Base-by-base conservation (phyloP, 1,140 invertebrate species). In the Tetragonula clypearis region DNA sequence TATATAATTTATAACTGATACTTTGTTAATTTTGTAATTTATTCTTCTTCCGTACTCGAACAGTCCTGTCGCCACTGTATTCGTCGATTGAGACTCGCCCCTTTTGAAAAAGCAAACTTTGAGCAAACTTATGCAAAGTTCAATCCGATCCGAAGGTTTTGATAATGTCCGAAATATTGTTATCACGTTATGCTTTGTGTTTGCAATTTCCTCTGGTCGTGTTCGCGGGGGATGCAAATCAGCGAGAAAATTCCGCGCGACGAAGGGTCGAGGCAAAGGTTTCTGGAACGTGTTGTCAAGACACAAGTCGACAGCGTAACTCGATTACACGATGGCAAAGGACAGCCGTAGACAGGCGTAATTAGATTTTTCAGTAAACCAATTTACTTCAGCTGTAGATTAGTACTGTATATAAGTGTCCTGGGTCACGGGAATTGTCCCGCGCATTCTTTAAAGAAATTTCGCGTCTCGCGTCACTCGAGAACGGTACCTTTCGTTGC, bases 321-420 rank as follows among this genome's bases (percentile, higher is more conserved):
- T 72, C 56, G 76, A 84, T 84, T 79, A 84, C 56, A 4, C 49
- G 41, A 55, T 69, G 56, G n/a, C 55, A 79, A 84, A 84, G 76
- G 76, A 79, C 82, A 84, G 35, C 65, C 82, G 62, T 83, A 83
- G 76, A 62, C 66, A 53, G 49, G 15, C 56, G 21, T 84, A 84
- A 84, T 84, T 84, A 79, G 68, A 84, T 84, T 84, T 72, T 79
- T 84, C 53, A 21, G 65, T 84, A 71, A 84, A 72, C 76, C 74
- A 84, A 84, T 84, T 84, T 84, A 62, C 75, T 35, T 79, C 26
- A 53, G 82, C 56, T 53, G 66, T 19, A 19, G 76, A 79, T 84
- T 83, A 66, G 35, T 23, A 78, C 78, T 78, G 65, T 71, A 26
- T 30, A 56, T 11, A 77, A 83, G 74, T 78, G 55, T 75, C 19